Conservation (phyloP, 2,888 invertebrate species). For the Chesias legatella region DNA sequence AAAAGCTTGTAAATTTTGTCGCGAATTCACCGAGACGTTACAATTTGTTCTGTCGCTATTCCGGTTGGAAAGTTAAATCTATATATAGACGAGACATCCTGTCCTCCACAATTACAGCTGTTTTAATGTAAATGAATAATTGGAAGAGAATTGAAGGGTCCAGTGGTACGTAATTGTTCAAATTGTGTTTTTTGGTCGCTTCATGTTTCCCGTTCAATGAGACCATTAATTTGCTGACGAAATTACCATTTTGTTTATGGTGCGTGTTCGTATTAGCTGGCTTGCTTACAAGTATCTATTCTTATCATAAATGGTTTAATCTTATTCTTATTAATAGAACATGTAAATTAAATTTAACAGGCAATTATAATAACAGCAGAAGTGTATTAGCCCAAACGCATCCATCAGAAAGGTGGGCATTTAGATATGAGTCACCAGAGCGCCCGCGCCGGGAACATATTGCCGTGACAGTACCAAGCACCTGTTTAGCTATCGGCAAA, state of each 20-base stretch:
- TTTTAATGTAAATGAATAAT: conserved; percentile 26
- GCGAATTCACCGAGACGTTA: conserved; percentile 13
- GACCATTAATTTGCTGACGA: too few relatives aligned
- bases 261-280: too few relatives aligned
- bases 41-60: conserved; percentile 28
- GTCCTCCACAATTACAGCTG: conserved; percentile 29
- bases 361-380: too few relatives aligned
- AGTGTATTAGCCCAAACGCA: too few relatives aligned
- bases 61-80: conserved; percentile 33
- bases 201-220: too few relatives aligned
- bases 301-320: too few relatives aligned
- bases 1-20: conserved; percentile 20
- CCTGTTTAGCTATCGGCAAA: neutral
- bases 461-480: neutral
- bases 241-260: too few relatives aligned
- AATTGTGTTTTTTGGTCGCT: conserved; percentile 5
- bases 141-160: conserved; percentile 14
- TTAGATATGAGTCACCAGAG: conserved; percentile 1
- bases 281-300: too few relatives aligned
- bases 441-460: neutral
- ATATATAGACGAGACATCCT: conserved; percentile 47
- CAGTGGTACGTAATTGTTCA: conserved; percentile 12
- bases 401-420: too few relatives aligned
- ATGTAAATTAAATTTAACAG: too few relatives aligned
- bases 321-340: too few relatives aligned